Evolutionary conservation across 1,140 invertebrate genomes (phyloP), one percentile per base, ranked within the genome.

Genomic region (Lepidurus arcticus): DNA sequence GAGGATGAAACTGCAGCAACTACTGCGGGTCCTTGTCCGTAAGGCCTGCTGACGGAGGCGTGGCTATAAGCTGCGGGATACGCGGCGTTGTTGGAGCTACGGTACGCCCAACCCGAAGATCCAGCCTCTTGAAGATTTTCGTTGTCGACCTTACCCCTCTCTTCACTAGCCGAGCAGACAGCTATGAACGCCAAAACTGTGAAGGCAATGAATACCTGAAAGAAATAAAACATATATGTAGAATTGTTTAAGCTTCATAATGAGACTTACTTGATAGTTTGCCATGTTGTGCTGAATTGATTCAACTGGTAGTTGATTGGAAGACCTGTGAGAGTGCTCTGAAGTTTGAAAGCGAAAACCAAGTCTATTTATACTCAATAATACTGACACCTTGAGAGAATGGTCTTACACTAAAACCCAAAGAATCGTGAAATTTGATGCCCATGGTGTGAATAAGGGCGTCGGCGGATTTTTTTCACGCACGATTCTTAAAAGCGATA

Each of bases 401-500:
- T 16, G 13, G 6, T 16, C 16, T 65, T 0, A 65, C 6, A n/a
- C 21, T 65, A 65, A 7, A 21, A 65, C 53, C 6, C 45, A 65
- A 1, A n/a, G 13, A 9, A 65, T 11, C 21, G 8, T 9, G 16
- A 13, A 7, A 16, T 65, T 65, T 65, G 21, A 7, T n/a, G 8
- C 6, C 16, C 53, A 65, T 16, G 8, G 53, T 7, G 13, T 34
- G 34, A 34, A 34, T 34, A 65, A n/a, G 7, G 9, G 16, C 53
- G 21, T 65, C 21, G 53, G 53, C 21, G 53, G 8, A 1, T 65
- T 21, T 34, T 65, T 65, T 65, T 65, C 53, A 65, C 53, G 53
- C 53, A 65, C 53, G 53, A 65, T 65, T 65, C 21, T 65, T 65
- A 65, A 65, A 21, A 65, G n/a, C 53, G 21, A 13, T 65, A n/a